A percentile compares a stretch with the other conserved stretches of the same genome.
Evolutionary conservation across 2,888 invertebrate genomes (phyloP).

Genomic region (Empis stercorea): DNA sequence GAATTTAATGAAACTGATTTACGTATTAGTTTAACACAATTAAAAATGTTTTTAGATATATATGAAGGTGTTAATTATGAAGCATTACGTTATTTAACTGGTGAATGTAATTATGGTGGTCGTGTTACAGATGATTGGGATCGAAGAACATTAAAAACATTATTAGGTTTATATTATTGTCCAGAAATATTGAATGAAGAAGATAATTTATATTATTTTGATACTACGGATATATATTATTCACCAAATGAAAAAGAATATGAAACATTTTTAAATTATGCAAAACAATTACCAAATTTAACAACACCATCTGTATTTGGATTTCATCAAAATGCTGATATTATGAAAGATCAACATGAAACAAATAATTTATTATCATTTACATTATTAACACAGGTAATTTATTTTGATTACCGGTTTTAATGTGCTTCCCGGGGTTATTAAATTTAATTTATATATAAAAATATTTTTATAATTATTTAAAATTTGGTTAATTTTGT

Average conservation of each 20-base stretch:
- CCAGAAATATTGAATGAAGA: conserved; percentile 48
- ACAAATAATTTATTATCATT: conserved; percentile 62
- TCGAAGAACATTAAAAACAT: conserved; percentile 69
- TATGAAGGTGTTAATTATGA: conserved; percentile 72
- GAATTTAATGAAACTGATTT: conserved; percentile 94
- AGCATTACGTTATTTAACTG: conserved; percentile 79
- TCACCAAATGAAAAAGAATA: conserved; percentile 62
- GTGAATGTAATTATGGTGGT: conserved; percentile 94
- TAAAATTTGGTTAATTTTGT: no score
- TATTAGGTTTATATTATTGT: conserved; percentile 69
- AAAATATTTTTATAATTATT: no score
- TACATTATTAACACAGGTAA: conserved; percentile 65
- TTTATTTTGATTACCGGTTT: not conserved
- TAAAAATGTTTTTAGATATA: conserved; percentile 75
- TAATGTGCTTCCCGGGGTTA: no score
- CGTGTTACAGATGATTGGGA: conserved; percentile 95
- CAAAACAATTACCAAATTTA: conserved; percentile 56
- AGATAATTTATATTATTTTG: conserved; percentile 50
- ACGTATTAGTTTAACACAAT: conserved; percentile 73
- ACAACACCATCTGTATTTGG: conserved; percentile 81
- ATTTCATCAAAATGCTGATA: conserved; percentile 85
- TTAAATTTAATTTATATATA: no score
- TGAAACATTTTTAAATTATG: conserved; percentile 53
- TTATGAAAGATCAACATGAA: conserved; percentile 82
- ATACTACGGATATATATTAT: conserved; percentile 53